Base-by-base conservation (phyloP, 2,888 invertebrate genomes). In the Acleris laterana region DNA sequence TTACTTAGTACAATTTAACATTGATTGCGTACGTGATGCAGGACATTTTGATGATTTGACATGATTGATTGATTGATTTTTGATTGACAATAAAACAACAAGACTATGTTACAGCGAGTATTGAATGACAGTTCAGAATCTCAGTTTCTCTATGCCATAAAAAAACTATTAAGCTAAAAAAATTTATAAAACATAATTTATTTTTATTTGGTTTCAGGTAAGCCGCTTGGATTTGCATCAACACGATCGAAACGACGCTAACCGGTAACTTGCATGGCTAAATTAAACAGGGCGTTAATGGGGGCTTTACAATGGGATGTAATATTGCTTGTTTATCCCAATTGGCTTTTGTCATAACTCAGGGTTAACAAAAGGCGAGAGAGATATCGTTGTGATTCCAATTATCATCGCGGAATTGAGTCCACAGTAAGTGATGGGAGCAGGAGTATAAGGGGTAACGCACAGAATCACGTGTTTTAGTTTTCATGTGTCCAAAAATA, bases 331-430 rank as follows among this genome's bases (percentile, higher is more conserved):
- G 79, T 80, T 84, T 79, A 75, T 80, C 77, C 78, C 84, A 88
- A 88, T 89, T 85, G 84, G 76, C 81, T 83, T 80, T 81, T 80
- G 77, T 82, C 83, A 84, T 88, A 87, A 88, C 81, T 88, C 81
- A 85, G 76, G 66, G 73, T 77, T 74, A 87, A 89, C 88, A 89
- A 90, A 84, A 87, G 87, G 80, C 80, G 76, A 81, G 79, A 71
- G 77, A 77, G 78, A 81, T 85, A 83, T 85, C 83, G 80, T 83
- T 77, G 79, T 82, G 84, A 84, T 85, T 84, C 85, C 85, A 89
- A 89, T 88, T 89, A 88, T 84, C 81, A 84, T 84, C 79, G 81
- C 83, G 79, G 78, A 87, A 88, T 89, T 85, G 84, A 85, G 65
- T 65, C 44, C 28, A 38, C 46, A 50, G 58, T 48, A 49, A 28